A percentile compares a stretch with the other conserved stretches of the same genome.
Conservation (phyloP, 2,113 vertebrate species). For the Daubentonia madagascariensis region DNA sequence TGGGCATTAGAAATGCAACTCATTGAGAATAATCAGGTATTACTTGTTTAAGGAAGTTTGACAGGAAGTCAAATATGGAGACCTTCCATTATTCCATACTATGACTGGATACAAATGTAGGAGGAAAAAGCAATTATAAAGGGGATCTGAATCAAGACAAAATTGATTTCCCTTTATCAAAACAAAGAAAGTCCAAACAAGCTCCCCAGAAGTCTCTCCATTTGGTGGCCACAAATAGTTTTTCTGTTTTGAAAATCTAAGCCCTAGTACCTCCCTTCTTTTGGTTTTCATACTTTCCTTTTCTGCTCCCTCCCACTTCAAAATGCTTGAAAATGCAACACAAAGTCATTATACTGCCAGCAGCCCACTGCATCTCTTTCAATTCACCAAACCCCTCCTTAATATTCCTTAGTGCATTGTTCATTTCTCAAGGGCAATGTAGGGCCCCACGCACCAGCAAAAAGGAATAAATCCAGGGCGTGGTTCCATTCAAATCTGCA, state of each 20-base stretch:
- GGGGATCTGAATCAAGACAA: not conserved
- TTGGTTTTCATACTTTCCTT: not conserved
- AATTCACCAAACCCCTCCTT: not conserved
- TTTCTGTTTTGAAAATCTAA: not conserved
- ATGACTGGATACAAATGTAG: not conserved
- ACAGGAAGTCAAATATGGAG: not conserved
- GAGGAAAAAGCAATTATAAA: not conserved
- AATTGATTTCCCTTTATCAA: not conserved
- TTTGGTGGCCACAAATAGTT: not conserved
- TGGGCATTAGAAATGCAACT: not conserved
- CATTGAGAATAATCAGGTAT: not conserved
- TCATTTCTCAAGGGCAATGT: not conserved
- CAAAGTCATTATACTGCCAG: not conserved
- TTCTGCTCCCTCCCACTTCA: not conserved
- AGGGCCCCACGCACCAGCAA: not conserved
- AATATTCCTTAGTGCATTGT: slow-evolving; percentile 9
- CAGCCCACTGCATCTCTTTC: not conserved
- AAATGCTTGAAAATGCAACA: not conserved
- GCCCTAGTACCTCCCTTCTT: not conserved
- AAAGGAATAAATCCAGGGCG: not conserved
- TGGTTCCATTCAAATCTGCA: slow-evolving; percentile 1
- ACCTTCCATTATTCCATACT: not conserved
- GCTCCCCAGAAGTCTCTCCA: not conserved
- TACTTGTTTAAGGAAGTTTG: not conserved
- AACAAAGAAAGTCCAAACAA: not conserved